Evolutionary conservation across 2,797 vertebrate genomes (phyloP), one percentile per base, ranked within the genome.

Genomic region (Tragopan temminckii): DNA sequence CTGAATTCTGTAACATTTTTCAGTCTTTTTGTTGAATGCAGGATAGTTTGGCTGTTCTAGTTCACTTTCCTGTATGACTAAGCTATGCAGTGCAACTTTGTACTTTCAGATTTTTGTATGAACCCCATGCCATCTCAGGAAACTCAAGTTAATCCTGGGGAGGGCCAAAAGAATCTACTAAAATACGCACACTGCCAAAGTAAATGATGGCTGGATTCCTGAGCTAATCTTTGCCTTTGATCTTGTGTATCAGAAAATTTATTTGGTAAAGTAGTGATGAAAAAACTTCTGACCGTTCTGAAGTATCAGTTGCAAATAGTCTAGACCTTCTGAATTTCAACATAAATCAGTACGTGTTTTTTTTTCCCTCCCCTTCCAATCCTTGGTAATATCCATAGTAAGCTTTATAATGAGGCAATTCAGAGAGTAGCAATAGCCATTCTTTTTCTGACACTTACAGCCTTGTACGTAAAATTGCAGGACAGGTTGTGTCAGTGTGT

Each of bases 191-290:
- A 17, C 61, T 92, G 75, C 85, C 58, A 85, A 81, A 94, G 76
- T 87, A 90, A 93, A 71, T 86, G 24, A 84, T 93, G 35, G 29
- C 35, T 4, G 2, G 42, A 85, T 92, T 94, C 78, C 88, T 91
- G 61, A 86, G 46, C 29, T 92, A 69, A 89, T 91, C 64, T 95
- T 95, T 74, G 38, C 58, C 71, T 95, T 93, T 93, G 78, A 89
- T 95, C 71, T 77, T 10, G 3, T 50, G 35, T 82, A 87, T 74
- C 45, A 80, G 72, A 93, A 91, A 78, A 90, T 78, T 77, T 93
- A 87, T 90, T 93, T 88, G 38, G 38, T 78, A 84, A 82, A 84
- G 64, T 25, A 80, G n/a, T 12, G 85, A 77, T 82, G 66, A 86
- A 94, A 79, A 93, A 8, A 57, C 90, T 93, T 89, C 64, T 85